Evolutionary conservation across 2,797 vertebrate species (phyloP).

Genomic region (Heteromormyrus szaboi): DNA sequence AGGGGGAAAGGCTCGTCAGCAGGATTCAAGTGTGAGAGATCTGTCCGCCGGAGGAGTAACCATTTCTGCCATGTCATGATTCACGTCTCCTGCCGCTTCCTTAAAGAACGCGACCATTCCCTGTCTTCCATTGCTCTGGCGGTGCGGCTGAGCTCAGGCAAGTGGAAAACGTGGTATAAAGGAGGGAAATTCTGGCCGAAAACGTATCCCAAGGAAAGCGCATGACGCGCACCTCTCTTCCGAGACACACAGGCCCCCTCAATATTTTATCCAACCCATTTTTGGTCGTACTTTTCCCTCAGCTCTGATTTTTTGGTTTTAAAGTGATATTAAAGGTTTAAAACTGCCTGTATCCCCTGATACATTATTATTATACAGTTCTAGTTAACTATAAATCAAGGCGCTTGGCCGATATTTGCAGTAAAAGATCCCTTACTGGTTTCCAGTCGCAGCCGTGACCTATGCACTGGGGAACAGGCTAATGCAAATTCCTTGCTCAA

Average conservation of each 20-base stretch:
- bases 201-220: neutral
- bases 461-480: neutral
- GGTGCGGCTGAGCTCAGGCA: conserved; percentile 57
- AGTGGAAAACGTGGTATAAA: conserved; percentile 38
- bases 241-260: neutral
- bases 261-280: neutral
- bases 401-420: neutral
- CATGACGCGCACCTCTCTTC: neutral
- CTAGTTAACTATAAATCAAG: neutral
- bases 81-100: conserved; percentile 40
- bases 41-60: conserved; percentile 36
- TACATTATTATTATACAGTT: conserved; percentile 4
- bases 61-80: conserved; percentile 42
- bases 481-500: neutral
- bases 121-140: conserved; percentile 37
- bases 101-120: conserved; percentile 45
- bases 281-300: neutral
- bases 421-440: neutral
- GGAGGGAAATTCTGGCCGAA: conserved; percentile 51
- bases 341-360: neutral
- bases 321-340: conserved; percentile 9
- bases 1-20: neutral
- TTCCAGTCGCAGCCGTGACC: neutral
- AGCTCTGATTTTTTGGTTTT: neutral
- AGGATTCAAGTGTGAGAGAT: conserved; percentile 8